Percentiles rank a stretch among this genome's conserved stretches.
phyloP scores from a whole-genome alignment of 2,888 invertebrate species.

The Euplagia quadripunctaria region DNA sequence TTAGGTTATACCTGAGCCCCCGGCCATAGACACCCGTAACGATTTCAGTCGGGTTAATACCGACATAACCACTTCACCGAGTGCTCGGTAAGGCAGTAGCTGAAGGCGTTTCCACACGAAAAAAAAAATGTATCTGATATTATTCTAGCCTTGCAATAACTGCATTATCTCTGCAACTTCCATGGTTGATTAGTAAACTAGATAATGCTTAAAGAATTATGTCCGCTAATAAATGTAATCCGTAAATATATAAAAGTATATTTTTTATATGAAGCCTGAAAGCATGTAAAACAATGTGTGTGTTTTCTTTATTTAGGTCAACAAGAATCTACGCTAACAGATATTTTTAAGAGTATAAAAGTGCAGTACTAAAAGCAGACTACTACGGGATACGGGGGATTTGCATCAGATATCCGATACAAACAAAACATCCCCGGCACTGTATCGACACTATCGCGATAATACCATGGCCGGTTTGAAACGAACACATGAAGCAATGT shows the following conservation, averaged over 20 bases:
- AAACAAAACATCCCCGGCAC: constrained; percentile 10
- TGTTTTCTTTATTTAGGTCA: background rate
- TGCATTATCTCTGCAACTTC: too few species aligned
- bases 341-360: background rate
- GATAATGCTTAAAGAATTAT: background rate
- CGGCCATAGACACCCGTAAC: too few species aligned
- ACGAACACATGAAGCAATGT: background rate
- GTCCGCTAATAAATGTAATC: background rate
- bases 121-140: too few species aligned
- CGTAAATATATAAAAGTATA: background rate
- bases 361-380: constrained; percentile 12
- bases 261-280: background rate
- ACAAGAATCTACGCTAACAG: background rate
- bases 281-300: background rate
- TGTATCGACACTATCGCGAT: background rate
- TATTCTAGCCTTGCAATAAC: too few species aligned
- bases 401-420: constrained; percentile 17
- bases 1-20: too few species aligned
- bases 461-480: background rate
- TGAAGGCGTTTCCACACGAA: too few species aligned
- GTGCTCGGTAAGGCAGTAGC: too few species aligned
- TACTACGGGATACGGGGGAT: constrained; percentile 13
- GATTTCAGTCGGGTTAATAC: too few species aligned
- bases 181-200: background rate
- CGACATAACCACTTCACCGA: too few species aligned